Conservation (phyloP, 2,113 vertebrate species). For the Labrus mixtus region DNA sequence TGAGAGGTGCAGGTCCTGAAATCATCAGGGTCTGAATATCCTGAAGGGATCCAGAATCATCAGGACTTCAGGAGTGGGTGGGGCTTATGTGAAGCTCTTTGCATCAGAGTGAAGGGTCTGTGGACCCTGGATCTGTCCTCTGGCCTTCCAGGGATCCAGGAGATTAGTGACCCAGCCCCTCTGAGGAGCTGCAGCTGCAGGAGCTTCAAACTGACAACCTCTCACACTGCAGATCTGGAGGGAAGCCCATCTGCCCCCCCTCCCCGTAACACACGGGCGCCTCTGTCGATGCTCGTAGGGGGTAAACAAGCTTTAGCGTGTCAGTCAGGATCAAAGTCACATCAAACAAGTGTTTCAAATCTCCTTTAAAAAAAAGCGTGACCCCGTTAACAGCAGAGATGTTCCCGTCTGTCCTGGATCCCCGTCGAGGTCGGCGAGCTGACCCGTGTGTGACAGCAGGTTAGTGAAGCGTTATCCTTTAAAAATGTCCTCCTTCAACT, state of each 20-base stretch:
- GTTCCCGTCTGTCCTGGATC: conserved; percentile 37
- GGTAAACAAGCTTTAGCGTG: conserved; percentile 53
- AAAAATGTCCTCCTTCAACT: conserved; percentile 41
- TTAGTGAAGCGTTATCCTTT: conserved; percentile 47
- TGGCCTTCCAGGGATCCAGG: conserved; percentile 14
- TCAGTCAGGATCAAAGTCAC: conserved; percentile 54
- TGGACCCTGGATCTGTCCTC: conserved; percentile 23
- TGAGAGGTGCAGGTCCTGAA: too few species aligned
- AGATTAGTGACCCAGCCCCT: conserved; percentile 36
- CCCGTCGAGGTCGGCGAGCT: conserved; percentile 29
- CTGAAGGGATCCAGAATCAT: too few species aligned
- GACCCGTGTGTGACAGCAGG: conserved; percentile 57
- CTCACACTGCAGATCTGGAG: conserved; percentile 17
- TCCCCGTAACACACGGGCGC: conserved; percentile 13
- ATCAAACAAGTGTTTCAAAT: conserved; percentile 58
- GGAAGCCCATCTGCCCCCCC: conserved; percentile 12
- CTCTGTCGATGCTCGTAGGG: conserved; percentile 17
- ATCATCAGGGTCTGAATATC: too few species aligned
- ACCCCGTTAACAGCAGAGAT: conserved; percentile 41
- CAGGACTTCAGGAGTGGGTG: too few species aligned
- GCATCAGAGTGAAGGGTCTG: conserved; percentile 6
- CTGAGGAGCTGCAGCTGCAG: conserved; percentile 39
- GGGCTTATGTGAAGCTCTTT: neutral
- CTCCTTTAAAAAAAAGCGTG: conserved; percentile 40
- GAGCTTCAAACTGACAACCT: conserved; percentile 22